These are phyloP conservation scores for Toxotes jaculatrix DNA, from an alignment of 2,113 vertebrate species.

Conservation along the genomic window DNA sequence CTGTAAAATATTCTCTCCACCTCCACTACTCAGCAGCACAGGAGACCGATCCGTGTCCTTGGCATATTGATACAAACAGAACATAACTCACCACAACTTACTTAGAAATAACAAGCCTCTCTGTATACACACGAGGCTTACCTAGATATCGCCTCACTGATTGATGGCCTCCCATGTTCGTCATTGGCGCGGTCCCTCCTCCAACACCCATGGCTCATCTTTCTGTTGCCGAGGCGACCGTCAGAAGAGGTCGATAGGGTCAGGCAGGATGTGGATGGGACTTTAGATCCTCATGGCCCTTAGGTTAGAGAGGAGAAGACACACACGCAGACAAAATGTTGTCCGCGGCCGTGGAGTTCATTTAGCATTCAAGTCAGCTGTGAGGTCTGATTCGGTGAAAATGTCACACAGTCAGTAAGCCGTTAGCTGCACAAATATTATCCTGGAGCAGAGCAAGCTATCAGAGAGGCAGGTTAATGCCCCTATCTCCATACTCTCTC, in stretches of 20 bases:
- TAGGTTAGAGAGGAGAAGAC: conserved; percentile 53
- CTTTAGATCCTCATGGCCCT: conserved; percentile 62
- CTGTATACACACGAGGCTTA: conserved; percentile 28
- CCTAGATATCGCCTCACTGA: conserved; percentile 58
- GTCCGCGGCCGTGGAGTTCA: conserved; percentile 30
- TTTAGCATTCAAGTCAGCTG: conserved; percentile 72
- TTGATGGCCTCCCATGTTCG: conserved; percentile 54
- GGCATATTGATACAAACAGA: conserved; percentile 27
- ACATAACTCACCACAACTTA: conserved; percentile 47
- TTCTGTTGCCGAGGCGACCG: conserved; percentile 79
- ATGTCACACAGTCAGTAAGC: conserved; percentile 63
- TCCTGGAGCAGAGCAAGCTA: conserved; percentile 60
- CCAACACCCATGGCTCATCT: conserved; percentile 64
- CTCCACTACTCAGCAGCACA: background rate
- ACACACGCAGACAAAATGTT: conserved; percentile 37
- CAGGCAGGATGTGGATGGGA: conserved; percentile 69
- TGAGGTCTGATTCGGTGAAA: conserved; percentile 68
- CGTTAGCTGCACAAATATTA: conserved; percentile 62
- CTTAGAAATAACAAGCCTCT: conserved; percentile 37
- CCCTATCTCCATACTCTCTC: conserved; percentile 23
- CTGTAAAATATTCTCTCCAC: conserved; percentile 36
- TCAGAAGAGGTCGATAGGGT: conserved; percentile 78
- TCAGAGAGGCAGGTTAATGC: conserved; percentile 67
- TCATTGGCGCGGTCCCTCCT: conserved; percentile 25
- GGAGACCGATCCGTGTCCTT: conserved; percentile 40